Evolutionary conservation across 2,888 invertebrate genomes (phyloP).

Genomic region (Harpalus rufipes): DNA sequence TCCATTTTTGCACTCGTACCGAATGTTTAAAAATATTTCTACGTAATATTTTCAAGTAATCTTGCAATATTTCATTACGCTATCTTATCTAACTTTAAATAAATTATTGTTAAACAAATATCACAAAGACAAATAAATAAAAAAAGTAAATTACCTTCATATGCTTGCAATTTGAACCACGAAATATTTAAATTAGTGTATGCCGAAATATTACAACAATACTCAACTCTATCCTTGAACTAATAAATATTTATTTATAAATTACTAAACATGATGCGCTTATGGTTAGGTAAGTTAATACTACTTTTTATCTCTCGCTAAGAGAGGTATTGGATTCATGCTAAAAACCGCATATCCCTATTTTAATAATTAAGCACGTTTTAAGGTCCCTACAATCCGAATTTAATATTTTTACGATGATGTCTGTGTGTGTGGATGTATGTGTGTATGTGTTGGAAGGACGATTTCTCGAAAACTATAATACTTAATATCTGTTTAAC

Average conservation of each 20-base stretch:
- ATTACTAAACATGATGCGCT: not conserved
- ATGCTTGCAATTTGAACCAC: not conserved
- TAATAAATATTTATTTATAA: not conserved
- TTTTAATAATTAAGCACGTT: too few relatives aligned
- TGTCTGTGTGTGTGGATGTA: too few relatives aligned
- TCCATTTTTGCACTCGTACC: not conserved
- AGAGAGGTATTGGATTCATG: too few relatives aligned
- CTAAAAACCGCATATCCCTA: too few relatives aligned
- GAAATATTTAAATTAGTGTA: not conserved
- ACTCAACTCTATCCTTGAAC: not conserved
- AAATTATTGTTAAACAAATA: slow-evolving; percentile 7
- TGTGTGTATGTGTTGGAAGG: too few relatives aligned
- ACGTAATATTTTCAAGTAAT: not conserved
- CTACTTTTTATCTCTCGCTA: too few relatives aligned
- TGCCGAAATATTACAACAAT: not conserved
- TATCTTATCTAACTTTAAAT: slow-evolving; percentile 9
- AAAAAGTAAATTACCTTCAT: not conserved
- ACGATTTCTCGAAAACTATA: too few relatives aligned
- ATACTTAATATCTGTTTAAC: too few relatives aligned
- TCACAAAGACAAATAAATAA: not conserved
- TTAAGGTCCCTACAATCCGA: too few relatives aligned
- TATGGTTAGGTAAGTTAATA: not conserved
- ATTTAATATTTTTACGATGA: too few relatives aligned
- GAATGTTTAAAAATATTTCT: not conserved
- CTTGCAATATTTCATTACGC: not conserved